These are phyloP conservation scores for Callorhinus ursinus DNA, from an alignment of 2,113 vertebrate genomes.

Conservation along the genomic window DNA sequence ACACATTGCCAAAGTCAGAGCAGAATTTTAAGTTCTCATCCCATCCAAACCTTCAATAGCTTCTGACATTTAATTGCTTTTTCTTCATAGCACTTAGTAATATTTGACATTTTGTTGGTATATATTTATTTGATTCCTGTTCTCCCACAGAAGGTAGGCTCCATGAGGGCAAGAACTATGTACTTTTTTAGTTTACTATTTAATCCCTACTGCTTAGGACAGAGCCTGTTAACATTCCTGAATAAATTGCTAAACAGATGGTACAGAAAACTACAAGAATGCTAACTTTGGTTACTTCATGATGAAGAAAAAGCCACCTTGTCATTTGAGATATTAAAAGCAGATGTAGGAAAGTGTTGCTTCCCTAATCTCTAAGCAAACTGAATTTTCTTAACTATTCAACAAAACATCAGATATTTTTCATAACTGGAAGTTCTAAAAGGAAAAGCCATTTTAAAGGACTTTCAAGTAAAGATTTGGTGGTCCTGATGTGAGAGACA, in stretches of 20 bases:
- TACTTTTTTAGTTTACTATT: neutral
- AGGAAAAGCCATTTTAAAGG: neutral
- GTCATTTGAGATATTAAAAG: constrained; percentile 29
- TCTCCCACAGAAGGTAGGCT: neutral
- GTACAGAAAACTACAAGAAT: neutral
- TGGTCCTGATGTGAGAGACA: neutral
- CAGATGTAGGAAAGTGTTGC: neutral
- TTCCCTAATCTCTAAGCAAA: constrained; percentile 39
- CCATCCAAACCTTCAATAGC: neutral
- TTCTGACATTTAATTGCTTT: neutral
- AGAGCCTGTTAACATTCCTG: neutral
- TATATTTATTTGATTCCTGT: constrained; percentile 8
- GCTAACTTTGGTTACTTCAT: neutral
- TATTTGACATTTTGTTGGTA: constrained; percentile 10
- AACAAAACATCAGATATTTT: neutral
- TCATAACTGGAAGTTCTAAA: neutral
- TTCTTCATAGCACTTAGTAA: neutral
- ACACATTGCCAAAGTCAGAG: neutral
- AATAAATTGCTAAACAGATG: constrained; percentile 13
- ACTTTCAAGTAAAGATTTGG: constrained; percentile 24
- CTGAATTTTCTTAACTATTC: constrained; percentile 22
- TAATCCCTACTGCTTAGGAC: neutral
- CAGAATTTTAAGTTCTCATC: neutral
- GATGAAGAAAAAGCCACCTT: constrained; percentile 20
- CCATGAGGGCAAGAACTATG: neutral